These are phyloP conservation scores for Pachyramphus minor DNA, from an alignment of 2,113 vertebrate genomes.

Conservation along the genomic window DNA sequence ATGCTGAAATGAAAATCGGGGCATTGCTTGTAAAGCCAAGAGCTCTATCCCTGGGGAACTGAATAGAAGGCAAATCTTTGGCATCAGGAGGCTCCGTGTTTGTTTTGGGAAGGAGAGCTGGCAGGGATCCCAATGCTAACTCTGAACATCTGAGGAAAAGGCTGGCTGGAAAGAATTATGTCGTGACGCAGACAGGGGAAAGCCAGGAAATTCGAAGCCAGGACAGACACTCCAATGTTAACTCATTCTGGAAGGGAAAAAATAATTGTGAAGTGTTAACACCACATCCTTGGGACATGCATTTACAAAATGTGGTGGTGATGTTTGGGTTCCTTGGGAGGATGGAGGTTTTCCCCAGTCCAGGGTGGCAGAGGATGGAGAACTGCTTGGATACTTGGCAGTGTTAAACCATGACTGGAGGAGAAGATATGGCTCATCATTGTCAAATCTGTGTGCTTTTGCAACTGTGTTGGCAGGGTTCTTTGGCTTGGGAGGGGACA, in stretches of 20 bases:
- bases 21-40: background rate
- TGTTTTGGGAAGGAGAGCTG: constrained; percentile 53
- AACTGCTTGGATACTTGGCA: background rate
- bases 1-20: background rate
- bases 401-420: background rate
- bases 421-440: background rate
- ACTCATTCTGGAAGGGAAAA: background rate
- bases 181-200: background rate
- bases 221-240: background rate
- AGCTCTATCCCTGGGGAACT: background rate
- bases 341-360: background rate
- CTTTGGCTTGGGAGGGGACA: background rate
- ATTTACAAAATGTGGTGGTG: accelerated
- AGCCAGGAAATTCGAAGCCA: constrained; percentile 8
- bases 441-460: background rate
- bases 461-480: background rate
- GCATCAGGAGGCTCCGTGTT: constrained; percentile 3
- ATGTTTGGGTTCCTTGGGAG: background rate
- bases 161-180: constrained; percentile 43
- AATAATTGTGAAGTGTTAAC: background rate
- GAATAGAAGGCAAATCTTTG: constrained; percentile 34
- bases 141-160: constrained; percentile 50
- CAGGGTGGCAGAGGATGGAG: background rate
- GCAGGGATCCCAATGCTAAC: background rate
- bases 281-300: background rate